Evolutionary conservation across 2,888 invertebrate genomes (phyloP).

Genomic region (Andrena bicolor): DNA sequence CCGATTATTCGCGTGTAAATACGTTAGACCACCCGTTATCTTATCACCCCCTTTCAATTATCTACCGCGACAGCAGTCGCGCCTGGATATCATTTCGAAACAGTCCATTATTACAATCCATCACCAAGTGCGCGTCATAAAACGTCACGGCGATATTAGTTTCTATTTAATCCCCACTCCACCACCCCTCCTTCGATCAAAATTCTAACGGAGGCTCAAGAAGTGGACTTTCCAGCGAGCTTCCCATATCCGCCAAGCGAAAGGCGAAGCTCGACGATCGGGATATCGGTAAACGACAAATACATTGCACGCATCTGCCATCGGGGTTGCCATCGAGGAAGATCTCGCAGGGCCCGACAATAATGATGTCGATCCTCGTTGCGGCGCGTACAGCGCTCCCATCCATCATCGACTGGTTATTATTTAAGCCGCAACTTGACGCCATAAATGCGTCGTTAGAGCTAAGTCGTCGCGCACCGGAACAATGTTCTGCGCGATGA

Average conservation of each 20-base stretch:
- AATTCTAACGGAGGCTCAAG: background rate
- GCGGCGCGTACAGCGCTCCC: constrained; percentile 66
- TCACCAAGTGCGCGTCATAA: background rate
- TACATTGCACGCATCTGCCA: constrained; percentile 75
- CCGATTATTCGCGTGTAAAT: constrained; percentile 32
- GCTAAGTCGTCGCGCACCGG: constrained; percentile 74
- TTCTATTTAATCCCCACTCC: background rate
- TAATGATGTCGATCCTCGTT: constrained; percentile 74
- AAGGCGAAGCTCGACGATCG: constrained; percentile 57
- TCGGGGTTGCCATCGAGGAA: constrained; percentile 58
- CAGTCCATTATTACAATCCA: background rate
- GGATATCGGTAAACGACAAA: constrained; percentile 73
- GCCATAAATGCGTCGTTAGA: constrained; percentile 84
- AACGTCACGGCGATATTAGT: background rate
- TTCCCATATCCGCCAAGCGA: constrained; percentile 43
- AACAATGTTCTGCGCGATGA: constrained; percentile 78
- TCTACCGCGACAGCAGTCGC: constrained; percentile 7
- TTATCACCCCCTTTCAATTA: constrained; percentile 34
- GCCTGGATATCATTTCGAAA: constrained; percentile 2
- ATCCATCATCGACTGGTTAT: constrained; percentile 84
- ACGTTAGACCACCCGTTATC: constrained; percentile 16
- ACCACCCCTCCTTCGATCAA: too few relatives aligned
- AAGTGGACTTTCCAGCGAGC: constrained; percentile 19
- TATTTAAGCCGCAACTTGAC: constrained; percentile 84
- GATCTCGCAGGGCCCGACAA: constrained; percentile 61